A percentile compares a stretch with the other conserved stretches of the same genome.
Evolutionary conservation across 1,140 invertebrate species (phyloP).

Genomic region (Drosophila tropicalis): DNA sequence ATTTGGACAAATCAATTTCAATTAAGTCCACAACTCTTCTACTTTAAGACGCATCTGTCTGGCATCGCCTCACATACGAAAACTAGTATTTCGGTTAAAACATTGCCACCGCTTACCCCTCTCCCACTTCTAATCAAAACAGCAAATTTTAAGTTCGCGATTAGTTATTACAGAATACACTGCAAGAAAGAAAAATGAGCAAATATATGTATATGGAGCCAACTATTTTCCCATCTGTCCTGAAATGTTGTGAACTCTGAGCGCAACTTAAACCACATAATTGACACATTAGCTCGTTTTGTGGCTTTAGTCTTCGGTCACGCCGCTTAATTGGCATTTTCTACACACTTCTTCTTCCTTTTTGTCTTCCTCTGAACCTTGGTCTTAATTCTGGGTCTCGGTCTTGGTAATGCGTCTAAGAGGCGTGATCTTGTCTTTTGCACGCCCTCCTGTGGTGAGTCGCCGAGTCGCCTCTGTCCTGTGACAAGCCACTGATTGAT

Average conservation of each 20-base stretch:
- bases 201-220: background rate
- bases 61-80: slow-evolving; percentile 54
- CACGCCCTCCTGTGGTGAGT: slow-evolving; percentile 72
- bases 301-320: slow-evolving; percentile 52
- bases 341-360: background rate
- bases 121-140: slow-evolving; percentile 23
- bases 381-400: slow-evolving; percentile 27
- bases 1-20: slow-evolving; percentile 28
- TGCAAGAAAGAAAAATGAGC: slow-evolving; percentile 14
- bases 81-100: slow-evolving; percentile 42
- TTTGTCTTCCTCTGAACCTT: slow-evolving; percentile 6
- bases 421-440: slow-evolving; percentile 80
- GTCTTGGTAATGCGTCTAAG: slow-evolving; percentile 66
- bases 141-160: slow-evolving; percentile 61
- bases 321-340: slow-evolving; percentile 71
- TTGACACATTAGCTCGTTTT: slow-evolving; percentile 77
- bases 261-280: slow-evolving; percentile 66
- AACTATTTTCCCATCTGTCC: slow-evolving; percentile 50
- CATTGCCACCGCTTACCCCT: too few relatives aligned
- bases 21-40: slow-evolving; percentile 31
- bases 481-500: slow-evolving; percentile 67
- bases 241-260: slow-evolving; percentile 30
- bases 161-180: slow-evolving; percentile 44
- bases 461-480: slow-evolving; percentile 17
- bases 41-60: slow-evolving; percentile 12